Percentiles rank a stretch among this genome's conserved stretches.
Evolutionary conservation across 1,140 invertebrate species (phyloP).

Genomic region (Leguminivora glycinivorella): DNA sequence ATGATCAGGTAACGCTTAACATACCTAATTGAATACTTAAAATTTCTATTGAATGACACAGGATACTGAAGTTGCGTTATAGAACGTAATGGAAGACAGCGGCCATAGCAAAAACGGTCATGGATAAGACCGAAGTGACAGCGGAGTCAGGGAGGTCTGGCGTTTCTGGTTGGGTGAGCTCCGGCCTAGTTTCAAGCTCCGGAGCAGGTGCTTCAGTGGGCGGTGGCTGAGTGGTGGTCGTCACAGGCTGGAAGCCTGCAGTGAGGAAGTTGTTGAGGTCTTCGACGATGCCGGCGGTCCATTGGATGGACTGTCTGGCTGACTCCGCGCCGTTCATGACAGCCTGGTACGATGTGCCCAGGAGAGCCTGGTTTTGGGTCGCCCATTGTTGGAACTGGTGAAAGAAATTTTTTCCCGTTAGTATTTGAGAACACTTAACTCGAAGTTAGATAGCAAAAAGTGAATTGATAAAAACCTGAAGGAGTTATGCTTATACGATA

Average conservation of each 20-base stretch:
- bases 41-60: neutral
- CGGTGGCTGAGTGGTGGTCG: conserved; percentile 32
- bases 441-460: too few species aligned
- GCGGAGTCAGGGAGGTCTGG: conserved; percentile 48
- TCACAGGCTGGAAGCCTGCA: conserved; percentile 36
- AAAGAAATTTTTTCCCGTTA: conserved; percentile 34
- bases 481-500: too few species aligned
- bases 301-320: conserved; percentile 41
- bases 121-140: conserved; percentile 44
- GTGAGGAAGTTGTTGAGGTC: conserved; percentile 53
- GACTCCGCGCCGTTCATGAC: conserved; percentile 40
- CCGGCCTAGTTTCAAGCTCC: conserved; percentile 28
- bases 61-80: conserved; percentile 19
- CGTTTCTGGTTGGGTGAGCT: conserved; percentile 36
- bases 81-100: conserved; percentile 42
- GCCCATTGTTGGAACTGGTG: conserved; percentile 59
- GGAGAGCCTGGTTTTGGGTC: conserved; percentile 32
- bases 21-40: neutral
- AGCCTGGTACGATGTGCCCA: conserved; percentile 39
- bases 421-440: neutral
- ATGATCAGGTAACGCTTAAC: neutral
- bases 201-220: neutral
- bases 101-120: conserved; percentile 38
- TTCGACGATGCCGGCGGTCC: conserved; percentile 35
- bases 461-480: too few species aligned